phyloP scores from a whole-genome alignment of 2,113 vertebrate species.

The Eudyptes chrysolophus region DNA sequence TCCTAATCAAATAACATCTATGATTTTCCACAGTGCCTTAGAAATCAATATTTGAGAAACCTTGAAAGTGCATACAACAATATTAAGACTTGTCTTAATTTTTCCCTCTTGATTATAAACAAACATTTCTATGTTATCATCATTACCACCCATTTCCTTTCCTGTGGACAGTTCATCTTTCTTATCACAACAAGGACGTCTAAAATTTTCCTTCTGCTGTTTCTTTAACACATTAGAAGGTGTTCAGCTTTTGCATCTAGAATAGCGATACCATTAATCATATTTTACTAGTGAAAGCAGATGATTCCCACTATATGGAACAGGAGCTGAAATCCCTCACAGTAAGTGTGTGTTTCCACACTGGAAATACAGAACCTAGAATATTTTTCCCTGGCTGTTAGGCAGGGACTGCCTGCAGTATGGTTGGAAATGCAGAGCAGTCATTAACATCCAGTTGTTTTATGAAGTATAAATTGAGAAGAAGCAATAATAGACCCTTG shows the following conservation, averaged over 20 bases:
- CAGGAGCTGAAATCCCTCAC: neutral
- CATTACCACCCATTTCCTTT: neutral
- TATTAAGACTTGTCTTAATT: neutral
- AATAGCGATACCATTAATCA: neutral
- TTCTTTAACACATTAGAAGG: neutral
- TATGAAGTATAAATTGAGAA: neutral
- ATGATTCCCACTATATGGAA: neutral
- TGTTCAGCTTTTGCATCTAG: neutral
- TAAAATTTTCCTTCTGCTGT: neutral
- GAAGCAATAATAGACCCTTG: neutral
- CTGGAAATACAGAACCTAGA: neutral
- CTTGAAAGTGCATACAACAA: neutral
- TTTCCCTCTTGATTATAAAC: neutral
- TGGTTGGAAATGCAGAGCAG: neutral
- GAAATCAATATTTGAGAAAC: neutral
- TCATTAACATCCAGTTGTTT: neutral
- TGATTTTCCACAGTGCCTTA: neutral
- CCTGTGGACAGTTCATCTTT: neutral
- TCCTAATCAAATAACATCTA: neutral
- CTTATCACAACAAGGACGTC: neutral
- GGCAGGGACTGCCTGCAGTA: neutral
- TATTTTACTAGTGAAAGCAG: neutral
- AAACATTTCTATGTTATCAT: neutral
- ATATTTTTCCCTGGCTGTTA: neutral
- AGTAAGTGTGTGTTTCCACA: neutral